A percentile compares a stretch with the other conserved stretches of the same genome.
These are phyloP conservation scores for Thecocarcelia acutangulata DNA, from an alignment of 2,888 invertebrate genomes.

Conservation along the genomic window DNA sequence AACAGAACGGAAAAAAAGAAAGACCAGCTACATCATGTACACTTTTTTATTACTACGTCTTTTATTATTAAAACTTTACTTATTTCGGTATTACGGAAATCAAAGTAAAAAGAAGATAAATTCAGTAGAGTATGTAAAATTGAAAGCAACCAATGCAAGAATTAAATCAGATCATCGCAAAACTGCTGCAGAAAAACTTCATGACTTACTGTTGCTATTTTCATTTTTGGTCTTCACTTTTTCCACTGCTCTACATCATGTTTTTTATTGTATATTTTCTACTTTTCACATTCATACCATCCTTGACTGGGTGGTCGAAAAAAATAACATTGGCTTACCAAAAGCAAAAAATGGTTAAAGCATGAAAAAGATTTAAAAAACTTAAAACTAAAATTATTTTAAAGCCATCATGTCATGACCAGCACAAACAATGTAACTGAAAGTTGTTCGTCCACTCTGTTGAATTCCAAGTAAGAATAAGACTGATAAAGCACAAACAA, in stretches of 20 bases:
- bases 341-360: slow-evolving; percentile 25
- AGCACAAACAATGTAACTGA: slow-evolving; percentile 51
- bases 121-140: neutral
- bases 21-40: slow-evolving; percentile 3
- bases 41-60: slow-evolving; percentile 18
- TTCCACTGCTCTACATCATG: neutral
- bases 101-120: neutral
- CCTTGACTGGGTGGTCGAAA: slow-evolving; percentile 32
- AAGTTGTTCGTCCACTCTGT: slow-evolving; percentile 15
- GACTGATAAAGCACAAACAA: too few species aligned
- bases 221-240: neutral
- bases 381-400: slow-evolving; percentile 58
- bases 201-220: slow-evolving; percentile 45
- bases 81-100: neutral
- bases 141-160: slow-evolving; percentile 20
- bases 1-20: neutral
- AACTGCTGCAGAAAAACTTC: slow-evolving; percentile 23
- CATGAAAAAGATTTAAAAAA: slow-evolving; percentile 33
- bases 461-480: too few species aligned
- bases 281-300: neutral
- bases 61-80: slow-evolving; percentile 38
- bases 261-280: neutral
- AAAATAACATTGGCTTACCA: slow-evolving; percentile 59
- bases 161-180: slow-evolving; percentile 52
- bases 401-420: slow-evolving; percentile 65